phyloP scores from a whole-genome alignment of 2,113 vertebrate genomes.

The Cryptotis parvus region DNA sequence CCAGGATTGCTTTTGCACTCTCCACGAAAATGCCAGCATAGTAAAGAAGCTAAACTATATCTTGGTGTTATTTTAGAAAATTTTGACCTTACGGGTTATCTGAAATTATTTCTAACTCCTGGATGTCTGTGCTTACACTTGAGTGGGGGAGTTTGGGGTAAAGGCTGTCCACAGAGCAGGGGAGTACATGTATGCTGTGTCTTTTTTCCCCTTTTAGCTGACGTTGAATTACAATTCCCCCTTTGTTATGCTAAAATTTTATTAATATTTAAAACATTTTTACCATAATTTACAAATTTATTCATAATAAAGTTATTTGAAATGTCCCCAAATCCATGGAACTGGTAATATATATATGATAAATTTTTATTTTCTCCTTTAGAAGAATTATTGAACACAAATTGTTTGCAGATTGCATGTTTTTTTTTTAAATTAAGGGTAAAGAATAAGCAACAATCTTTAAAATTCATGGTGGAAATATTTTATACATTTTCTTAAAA shows the following conservation, averaged over 20 bases:
- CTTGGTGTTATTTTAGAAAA: conserved; percentile 5
- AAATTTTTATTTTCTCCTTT: not conserved
- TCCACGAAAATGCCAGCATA: not conserved
- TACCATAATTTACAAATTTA: too few species aligned
- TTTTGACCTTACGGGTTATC: not conserved
- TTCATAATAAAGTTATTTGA: not conserved
- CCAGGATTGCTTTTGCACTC: not conserved
- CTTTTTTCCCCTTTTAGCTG: too few species aligned
- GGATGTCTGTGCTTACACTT: not conserved
- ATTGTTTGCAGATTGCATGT: too few species aligned
- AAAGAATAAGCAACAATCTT: not conserved
- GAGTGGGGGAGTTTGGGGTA: not conserved
- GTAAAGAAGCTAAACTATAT: not conserved
- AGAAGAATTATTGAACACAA: not conserved
- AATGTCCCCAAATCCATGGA: not conserved
- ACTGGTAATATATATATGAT: not conserved
- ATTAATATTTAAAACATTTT: too few species aligned
- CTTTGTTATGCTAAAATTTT: not conserved
- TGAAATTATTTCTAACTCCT: conserved; percentile 5
- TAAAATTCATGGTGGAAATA: not conserved
- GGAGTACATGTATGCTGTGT: not conserved
- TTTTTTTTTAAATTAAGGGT: not conserved
- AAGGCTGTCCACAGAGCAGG: not conserved
- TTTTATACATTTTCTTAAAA: conserved; percentile 43
- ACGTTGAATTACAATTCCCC: too few species aligned